Base-by-base conservation (phyloP, 2,888 invertebrate species). In the Meteorus colon region DNA sequence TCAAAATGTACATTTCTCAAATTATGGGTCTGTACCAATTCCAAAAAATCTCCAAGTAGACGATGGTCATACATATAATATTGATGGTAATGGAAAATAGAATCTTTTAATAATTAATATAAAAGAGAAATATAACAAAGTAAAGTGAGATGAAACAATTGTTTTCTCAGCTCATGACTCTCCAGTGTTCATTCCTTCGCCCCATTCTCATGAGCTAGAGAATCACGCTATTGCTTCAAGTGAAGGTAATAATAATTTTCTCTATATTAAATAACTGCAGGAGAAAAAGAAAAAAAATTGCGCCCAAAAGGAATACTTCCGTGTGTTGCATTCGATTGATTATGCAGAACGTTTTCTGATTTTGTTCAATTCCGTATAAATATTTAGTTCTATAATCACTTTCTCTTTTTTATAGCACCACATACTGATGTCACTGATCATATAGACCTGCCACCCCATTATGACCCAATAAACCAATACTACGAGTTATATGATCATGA, bases 1-100 rank as follows among this genome's bases (percentile, higher is more conserved):
- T 81, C 88, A 87, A 73, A 86, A 87, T 51, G 85, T 87, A 19
- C 81, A 86, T 10, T 77, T 86, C 14, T 78, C 87, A 69, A 86
- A 84, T 80, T 83, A 85, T 48, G 81, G 80, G 14, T 82, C 83
- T 1, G 81, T 85, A 34, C 82, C 84, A 27, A 78, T 86, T 72
- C 83, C 83, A 0, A 78, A 76, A 2, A 76, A 82, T 34, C 78
- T 80, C 3, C 79, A 74, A 55, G 73, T 78, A 14, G 79, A 82
- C 45, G 80, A 83, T 16, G 80, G 79, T 16, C 55, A 76, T 68
- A 74, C 67, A 37, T 65, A 51, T 55, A n/a, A 76, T 63, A 14
- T 41, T 37, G 4, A 37, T 37, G 34, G 65, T 48, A 48, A 63
- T 6, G 4, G 14, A 60, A 19, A 24, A 41, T 31, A 10, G 8